Conservation (phyloP, 2,888 invertebrate genomes). For the Carcina quercana region DNA sequence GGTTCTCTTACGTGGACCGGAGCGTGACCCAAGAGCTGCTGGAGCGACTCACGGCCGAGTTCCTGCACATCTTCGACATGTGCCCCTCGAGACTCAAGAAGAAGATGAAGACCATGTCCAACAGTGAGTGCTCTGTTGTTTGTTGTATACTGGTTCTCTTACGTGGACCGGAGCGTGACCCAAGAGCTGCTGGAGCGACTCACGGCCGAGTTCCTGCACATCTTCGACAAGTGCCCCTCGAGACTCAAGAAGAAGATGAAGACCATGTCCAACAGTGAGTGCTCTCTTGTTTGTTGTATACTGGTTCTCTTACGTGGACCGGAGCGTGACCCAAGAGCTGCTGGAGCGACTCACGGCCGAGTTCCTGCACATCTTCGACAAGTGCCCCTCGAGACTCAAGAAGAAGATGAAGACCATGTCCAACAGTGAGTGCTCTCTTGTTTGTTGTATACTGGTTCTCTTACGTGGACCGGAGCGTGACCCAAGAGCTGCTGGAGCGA, state of each 20-base stretch:
- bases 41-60: constrained; percentile 90
- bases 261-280: constrained; percentile 68
- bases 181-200: constrained; percentile 87
- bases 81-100: constrained; percentile 93
- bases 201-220: constrained; percentile 91
- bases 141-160: constrained; percentile 97
- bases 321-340: constrained; percentile 88
- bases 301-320: constrained; percentile 86
- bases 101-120: constrained; percentile 84
- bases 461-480: constrained; percentile 94
- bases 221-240: constrained; percentile 95
- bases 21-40: constrained; percentile 90
- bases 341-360: constrained; percentile 90
- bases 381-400: constrained; percentile 92
- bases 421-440: constrained; percentile 49
- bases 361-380: constrained; percentile 94
- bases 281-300: constrained; percentile 6
- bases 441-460: constrained; percentile 98
- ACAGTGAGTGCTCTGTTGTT: too few species aligned
- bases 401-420: constrained; percentile 86
- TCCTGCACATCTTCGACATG: constrained; percentile 93
- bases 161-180: constrained; percentile 94
- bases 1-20: constrained; percentile 96
- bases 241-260: constrained; percentile 92
- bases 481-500: constrained; percentile 86